Conservation (phyloP, 2,797 vertebrate genomes). For the Lophius americanus region DNA sequence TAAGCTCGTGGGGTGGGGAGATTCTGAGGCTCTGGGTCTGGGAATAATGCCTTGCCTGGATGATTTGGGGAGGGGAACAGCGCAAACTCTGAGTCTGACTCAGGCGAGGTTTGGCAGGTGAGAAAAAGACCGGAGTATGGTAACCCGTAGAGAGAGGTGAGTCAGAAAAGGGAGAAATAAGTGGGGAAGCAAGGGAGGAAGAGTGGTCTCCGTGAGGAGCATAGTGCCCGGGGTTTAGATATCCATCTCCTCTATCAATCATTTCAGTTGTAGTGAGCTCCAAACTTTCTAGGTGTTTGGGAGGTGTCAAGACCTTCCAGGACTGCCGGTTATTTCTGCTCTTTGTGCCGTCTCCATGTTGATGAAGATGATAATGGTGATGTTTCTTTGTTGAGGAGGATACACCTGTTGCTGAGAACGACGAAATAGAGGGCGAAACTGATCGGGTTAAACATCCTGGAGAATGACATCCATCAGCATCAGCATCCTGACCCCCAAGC, state of each 20-base stretch:
- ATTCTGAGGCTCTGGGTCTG: slow-evolving; percentile 78
- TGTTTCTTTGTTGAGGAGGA: slow-evolving; percentile 78
- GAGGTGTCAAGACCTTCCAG: slow-evolving; percentile 91
- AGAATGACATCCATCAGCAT: slow-evolving; percentile 76
- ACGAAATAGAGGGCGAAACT: slow-evolving; percentile 81
- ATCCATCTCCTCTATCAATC: slow-evolving; percentile 74
- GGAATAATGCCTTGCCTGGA: slow-evolving; percentile 77
- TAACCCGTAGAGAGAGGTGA: slow-evolving; percentile 82
- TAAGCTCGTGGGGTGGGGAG: slow-evolving; percentile 72
- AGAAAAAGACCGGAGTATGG: slow-evolving; percentile 82
- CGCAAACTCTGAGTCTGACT: slow-evolving; percentile 81
- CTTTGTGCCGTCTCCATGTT: slow-evolving; percentile 85
- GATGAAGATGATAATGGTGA: slow-evolving; percentile 75
- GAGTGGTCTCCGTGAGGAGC: slow-evolving; percentile 65
- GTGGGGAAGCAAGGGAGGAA: slow-evolving; percentile 76
- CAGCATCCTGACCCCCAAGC: slow-evolving; percentile 86
- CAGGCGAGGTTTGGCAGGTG: slow-evolving; percentile 79
- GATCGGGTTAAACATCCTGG: slow-evolving; percentile 79
- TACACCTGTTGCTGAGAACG: slow-evolving; percentile 78
- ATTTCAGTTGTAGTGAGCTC: slow-evolving; percentile 77
- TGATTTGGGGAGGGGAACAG: slow-evolving; percentile 75
- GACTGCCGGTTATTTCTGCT: slow-evolving; percentile 85
- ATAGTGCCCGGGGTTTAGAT: slow-evolving; percentile 75
- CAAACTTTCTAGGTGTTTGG: slow-evolving; percentile 86
- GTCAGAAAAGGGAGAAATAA: slow-evolving; percentile 81